These are phyloP conservation scores for Epinephelus cyanopodus DNA, from an alignment of 2,113 vertebrate genomes.

Conservation along the genomic window DNA sequence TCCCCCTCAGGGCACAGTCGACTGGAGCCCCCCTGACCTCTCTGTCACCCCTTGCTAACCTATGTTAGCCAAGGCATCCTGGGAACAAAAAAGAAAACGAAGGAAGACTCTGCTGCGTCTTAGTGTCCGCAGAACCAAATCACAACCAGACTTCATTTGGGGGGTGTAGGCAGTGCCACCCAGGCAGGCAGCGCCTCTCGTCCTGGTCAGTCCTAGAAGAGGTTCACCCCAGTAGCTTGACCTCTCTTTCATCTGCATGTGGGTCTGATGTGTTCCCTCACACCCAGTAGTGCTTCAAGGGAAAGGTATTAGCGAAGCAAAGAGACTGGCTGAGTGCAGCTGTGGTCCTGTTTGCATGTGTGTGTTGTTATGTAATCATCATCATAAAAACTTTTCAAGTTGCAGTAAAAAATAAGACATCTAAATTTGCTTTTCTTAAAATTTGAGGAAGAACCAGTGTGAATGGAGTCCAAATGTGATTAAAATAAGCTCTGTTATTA, in stretches of 20 bases:
- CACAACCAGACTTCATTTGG: conserved; percentile 79
- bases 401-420: neutral
- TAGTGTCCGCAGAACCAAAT: conserved; percentile 76
- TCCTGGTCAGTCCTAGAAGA: conserved; percentile 34
- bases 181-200: conserved; percentile 68
- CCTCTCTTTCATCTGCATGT: conserved; percentile 71
- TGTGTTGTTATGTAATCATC: conserved; percentile 5
- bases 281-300: conserved; percentile 15
- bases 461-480: neutral
- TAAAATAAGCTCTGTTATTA: neutral
- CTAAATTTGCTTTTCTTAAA: neutral
- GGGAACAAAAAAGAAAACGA: conserved; percentile 63
- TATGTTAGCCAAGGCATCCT: conserved; percentile 72
- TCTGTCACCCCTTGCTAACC: conserved; percentile 74
- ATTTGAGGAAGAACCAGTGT: neutral
- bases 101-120: conserved; percentile 71
- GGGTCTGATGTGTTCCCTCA: conserved; percentile 46
- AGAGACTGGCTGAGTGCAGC: conserved; percentile 2
- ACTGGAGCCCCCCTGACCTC: conserved; percentile 83
- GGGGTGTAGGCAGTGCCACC: conserved; percentile 74
- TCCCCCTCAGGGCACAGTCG: conserved; percentile 76
- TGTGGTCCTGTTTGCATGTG: neutral
- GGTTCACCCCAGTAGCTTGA: conserved; percentile 48
- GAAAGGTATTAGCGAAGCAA: neutral
- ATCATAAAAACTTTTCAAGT: neutral